Evolutionary conservation across 1,140 invertebrate genomes (phyloP).

Genomic region (Macrotrachela quadricornifera): DNA sequence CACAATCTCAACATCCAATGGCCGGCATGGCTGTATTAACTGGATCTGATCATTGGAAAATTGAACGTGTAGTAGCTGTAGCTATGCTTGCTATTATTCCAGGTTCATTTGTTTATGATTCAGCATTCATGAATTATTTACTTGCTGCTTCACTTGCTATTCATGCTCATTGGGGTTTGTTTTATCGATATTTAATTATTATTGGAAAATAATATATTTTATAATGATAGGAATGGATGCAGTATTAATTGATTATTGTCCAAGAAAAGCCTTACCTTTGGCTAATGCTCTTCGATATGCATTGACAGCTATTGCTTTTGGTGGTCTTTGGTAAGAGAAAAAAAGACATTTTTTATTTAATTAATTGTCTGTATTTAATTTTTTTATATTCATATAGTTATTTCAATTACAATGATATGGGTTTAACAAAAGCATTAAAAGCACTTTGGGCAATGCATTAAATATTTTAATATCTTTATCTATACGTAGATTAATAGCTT

Average conservation of each 20-base stretch:
- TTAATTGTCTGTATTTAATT: too few relatives aligned
- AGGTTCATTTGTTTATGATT: neutral
- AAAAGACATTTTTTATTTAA: too few relatives aligned
- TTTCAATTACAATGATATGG: slow-evolving; percentile 4
- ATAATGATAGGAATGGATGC: too few relatives aligned
- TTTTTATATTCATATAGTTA: neutral
- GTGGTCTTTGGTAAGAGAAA: neutral
- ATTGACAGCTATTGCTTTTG: neutral
- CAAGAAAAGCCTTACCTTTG: neutral
- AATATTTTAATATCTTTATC: too few relatives aligned
- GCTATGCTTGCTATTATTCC: slow-evolving; percentile 4
- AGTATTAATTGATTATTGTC: slow-evolving; percentile 6
- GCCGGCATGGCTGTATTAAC: too few relatives aligned
- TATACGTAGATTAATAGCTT: too few relatives aligned
- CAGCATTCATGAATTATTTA: neutral
- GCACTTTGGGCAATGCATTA: slow-evolving; percentile 1
- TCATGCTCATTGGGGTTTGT: slow-evolving; percentile 7
- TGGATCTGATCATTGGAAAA: neutral
- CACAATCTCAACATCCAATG: too few relatives aligned
- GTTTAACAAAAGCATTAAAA: slow-evolving; percentile 7
- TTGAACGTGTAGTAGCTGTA: slow-evolving; percentile 1
- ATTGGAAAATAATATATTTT: too few relatives aligned
- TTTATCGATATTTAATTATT: neutral
- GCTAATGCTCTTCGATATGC: neutral
- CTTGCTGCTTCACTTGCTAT: neutral